Evolutionary conservation across 2,888 invertebrate genomes (phyloP), one percentile per base, ranked within the genome.

Genomic region (Epinotia brunnichana): DNA sequence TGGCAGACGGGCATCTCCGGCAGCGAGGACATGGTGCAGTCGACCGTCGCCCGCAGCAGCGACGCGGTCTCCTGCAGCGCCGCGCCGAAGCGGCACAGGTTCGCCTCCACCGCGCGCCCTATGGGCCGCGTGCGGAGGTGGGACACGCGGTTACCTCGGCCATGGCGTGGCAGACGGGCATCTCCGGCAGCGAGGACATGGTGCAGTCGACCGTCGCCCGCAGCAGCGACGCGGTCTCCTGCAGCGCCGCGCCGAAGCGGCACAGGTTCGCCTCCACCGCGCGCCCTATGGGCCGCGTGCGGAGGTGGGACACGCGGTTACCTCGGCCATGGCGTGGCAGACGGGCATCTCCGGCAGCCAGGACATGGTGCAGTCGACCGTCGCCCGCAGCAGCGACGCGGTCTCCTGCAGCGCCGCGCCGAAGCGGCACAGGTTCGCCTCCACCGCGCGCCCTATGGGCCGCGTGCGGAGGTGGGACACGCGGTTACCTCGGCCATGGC

Each of bases 241-340:
- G 83, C 66, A 86, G 76, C 19, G 85, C 85, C 61, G 35, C 17
- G 51, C 51, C n/a, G 21, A 24, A 24, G 21, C 21, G 21, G 21
- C 21, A 24, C 21, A 24, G 21, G 21, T 24, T 24, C 21, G 21
- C 21, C 21, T 24, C 21, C 21, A 24, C 21, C 21, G 21, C 21
- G 21, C 51, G 17, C 17, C 51, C 51, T 51, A 51, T 51, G 17
- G 1, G 51, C 10, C 15, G 2, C 1, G 17, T 19, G 0, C 17
- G 17, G 9, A 17, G n/a, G 2, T 53, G 9, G 7, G 9, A 9
- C 7, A 9, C 17, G 35, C 79, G 60, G 41, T 13, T 88, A 85
- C 95, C 94, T 90, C 87, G 0, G 90, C 90, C 1, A 91, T 77
- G 1, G 88, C 90, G 62, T 91, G 91, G 68, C 89, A 89, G 0